phyloP scores from a whole-genome alignment of 2,113 vertebrate species.

The Halichoerus grypus region DNA sequence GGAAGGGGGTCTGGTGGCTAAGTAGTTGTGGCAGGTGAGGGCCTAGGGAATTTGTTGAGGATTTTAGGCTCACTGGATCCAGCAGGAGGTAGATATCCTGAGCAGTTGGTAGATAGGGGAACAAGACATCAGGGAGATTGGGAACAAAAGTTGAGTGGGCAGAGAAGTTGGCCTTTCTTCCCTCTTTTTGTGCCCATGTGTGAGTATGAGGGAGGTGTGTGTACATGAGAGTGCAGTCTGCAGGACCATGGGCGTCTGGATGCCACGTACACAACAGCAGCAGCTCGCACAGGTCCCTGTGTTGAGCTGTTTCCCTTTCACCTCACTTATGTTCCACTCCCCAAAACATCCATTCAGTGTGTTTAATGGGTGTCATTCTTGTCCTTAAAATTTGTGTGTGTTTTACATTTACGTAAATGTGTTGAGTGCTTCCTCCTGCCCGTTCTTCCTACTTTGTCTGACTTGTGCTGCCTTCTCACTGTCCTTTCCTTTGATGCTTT shows the following conservation, averaged over 20 bases:
- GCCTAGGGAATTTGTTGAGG: not conserved
- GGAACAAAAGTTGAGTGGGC: not conserved
- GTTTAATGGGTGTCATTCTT: not conserved
- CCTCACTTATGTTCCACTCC: not conserved
- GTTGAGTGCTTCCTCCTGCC: not conserved
- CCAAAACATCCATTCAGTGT: not conserved
- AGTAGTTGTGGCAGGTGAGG: not conserved
- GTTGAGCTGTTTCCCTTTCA: not conserved
- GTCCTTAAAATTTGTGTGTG: not conserved
- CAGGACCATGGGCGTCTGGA: not conserved
- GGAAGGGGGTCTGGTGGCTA: not conserved
- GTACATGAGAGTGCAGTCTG: not conserved
- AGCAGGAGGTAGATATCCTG: not conserved
- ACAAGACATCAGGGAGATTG: not conserved
- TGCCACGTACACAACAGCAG: not conserved
- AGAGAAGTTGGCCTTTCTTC: not conserved
- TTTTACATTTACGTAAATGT: not conserved
- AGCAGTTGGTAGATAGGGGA: constrained; percentile 35
- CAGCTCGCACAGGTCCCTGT: not conserved
- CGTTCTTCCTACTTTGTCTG: not conserved
- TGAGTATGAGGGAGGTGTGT: not conserved
- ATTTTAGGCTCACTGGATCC: constrained; percentile 38
- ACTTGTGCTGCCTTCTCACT: not conserved
- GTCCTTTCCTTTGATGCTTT: not conserved
- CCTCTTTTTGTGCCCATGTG: not conserved